These are phyloP conservation scores for Metallyticus violacea DNA, from an alignment of 2,888 invertebrate species.

Conservation along the genomic window DNA sequence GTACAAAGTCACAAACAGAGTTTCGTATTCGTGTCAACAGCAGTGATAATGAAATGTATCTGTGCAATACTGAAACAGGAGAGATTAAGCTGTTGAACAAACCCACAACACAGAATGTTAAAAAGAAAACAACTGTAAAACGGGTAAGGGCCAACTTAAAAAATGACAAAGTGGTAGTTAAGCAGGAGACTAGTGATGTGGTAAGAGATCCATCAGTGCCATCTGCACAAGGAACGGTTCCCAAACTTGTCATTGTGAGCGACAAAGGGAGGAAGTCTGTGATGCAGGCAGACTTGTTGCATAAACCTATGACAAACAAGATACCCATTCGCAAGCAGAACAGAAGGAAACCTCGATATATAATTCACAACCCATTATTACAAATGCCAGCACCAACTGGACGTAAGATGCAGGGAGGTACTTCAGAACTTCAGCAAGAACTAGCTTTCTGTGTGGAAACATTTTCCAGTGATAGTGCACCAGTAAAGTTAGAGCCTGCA, in stretches of 20 bases:
- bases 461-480: background rate
- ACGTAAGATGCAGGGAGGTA: background rate
- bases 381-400: background rate
- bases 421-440: background rate
- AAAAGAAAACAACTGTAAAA: background rate
- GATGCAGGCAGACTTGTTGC: background rate
- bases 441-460: background rate
- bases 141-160: background rate
- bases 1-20: background rate
- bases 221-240: background rate
- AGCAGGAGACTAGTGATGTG: background rate
- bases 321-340: background rate
- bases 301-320: background rate
- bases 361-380: background rate
- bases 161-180: background rate
- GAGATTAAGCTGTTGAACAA: background rate
- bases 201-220: background rate
- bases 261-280: background rate
- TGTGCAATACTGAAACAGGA: background rate
- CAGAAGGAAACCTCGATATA: background rate
- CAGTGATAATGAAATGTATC: background rate
- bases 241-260: background rate
- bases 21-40: background rate
- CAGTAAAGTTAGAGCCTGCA: background rate
- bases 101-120: background rate